Evolutionary conservation across 2,797 vertebrate genomes (phyloP).

Genomic region (Gorsachius magnificus): DNA sequence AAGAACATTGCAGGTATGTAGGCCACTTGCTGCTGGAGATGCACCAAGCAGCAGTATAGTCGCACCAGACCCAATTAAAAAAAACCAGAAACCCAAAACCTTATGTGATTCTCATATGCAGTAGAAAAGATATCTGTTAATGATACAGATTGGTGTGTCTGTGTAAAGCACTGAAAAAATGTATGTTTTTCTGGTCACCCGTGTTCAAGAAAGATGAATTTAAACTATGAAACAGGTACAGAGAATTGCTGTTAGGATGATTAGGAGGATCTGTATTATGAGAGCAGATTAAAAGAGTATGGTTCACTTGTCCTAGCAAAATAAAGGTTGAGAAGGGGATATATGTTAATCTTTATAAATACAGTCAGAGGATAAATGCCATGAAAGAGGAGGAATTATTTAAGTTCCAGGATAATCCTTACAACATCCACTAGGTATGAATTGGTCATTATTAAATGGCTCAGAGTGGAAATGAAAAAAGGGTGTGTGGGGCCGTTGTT

Average conservation of each 20-base stretch:
- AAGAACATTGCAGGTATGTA: not conserved
- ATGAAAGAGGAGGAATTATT: constrained; percentile 60
- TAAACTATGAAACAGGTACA: constrained; percentile 51
- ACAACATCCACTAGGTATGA: constrained; percentile 34
- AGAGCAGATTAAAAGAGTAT: constrained; percentile 66
- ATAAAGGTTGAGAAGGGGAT: constrained; percentile 67
- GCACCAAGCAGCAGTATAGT: not conserved
- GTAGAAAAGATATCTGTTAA: not conserved
- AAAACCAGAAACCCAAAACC: too few species aligned
- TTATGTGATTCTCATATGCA: not conserved
- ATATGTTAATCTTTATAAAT: constrained; percentile 67
- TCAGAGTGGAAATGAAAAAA: not conserved
- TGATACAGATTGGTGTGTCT: not conserved
- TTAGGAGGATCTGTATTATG: constrained; percentile 62
- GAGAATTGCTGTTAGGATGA: constrained; percentile 31
- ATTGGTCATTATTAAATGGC: constrained; percentile 49
- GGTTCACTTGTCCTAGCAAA: constrained; percentile 66
- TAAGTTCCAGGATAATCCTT: constrained; percentile 63
- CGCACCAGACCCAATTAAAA: not conserved
- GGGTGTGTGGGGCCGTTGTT: not conserved
- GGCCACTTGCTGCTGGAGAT: not conserved
- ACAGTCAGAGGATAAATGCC: constrained; percentile 60
- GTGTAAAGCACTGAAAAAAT: not conserved
- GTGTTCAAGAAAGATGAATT: not conserved
- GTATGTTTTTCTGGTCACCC: not conserved